Evolutionary conservation across 1,140 invertebrate species (phyloP).

Genomic region (Pseudomyrmex concolor): DNA sequence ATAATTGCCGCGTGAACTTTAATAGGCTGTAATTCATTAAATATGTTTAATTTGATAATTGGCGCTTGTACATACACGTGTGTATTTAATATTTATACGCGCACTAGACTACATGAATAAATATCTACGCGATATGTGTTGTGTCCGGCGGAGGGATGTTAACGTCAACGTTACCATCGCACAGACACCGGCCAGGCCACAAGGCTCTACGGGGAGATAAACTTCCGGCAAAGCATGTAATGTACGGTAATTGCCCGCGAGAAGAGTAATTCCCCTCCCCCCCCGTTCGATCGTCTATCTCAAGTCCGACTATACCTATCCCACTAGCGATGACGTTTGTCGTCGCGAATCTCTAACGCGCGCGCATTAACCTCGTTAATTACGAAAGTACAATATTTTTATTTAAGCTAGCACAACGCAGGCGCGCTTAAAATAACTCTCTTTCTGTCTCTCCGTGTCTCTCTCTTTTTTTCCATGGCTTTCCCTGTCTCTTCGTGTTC

Average conservation of each 20-base stretch:
- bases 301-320: constrained; percentile 25
- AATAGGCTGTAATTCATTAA: constrained; percentile 15
- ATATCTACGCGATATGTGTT: constrained; percentile 4
- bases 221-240: constrained; percentile 57
- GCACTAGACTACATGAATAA: constrained; percentile 6
- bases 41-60: constrained; percentile 21
- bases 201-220: constrained; percentile 36
- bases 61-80: not conserved
- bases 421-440: too few species aligned
- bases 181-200: not conserved
- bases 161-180: constrained; percentile 43
- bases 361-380: too few species aligned
- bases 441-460: too few species aligned
- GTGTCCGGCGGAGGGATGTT: constrained; percentile 6
- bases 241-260: constrained; percentile 57
- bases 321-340: constrained; percentile 21
- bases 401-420: too few species aligned
- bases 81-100: too few species aligned
- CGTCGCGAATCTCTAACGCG: constrained; percentile 1
- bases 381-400: too few species aligned
- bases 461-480: too few species aligned
- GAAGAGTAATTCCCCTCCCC: constrained; percentile 65
- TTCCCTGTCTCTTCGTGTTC: too few species aligned
- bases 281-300: constrained; percentile 33
- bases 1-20: constrained; percentile 13